Evolutionary conservation across 2,888 invertebrate genomes (phyloP).

Genomic region (Limnephilus rhombicus): DNA sequence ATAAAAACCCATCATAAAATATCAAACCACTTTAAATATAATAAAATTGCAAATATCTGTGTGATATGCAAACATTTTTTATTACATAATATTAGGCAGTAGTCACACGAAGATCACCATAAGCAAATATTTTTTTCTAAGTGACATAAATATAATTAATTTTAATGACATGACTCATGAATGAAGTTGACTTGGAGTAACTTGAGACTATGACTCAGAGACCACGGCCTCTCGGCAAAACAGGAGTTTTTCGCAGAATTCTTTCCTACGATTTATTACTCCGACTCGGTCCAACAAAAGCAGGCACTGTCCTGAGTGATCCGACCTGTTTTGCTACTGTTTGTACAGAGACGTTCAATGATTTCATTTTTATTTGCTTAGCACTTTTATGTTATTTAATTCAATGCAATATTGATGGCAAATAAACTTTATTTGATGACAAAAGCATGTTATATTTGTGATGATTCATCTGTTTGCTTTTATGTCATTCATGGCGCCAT

Average conservation of each 20-base stretch:
- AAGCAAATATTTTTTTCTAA: not conserved
- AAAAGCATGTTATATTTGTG: not conserved
- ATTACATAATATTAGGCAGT: not conserved
- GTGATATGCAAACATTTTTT: not conserved
- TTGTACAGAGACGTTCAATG: slow-evolving; percentile 2
- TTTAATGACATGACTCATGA: slow-evolving; percentile 3
- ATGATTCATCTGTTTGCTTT: not conserved
- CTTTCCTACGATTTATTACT: slow-evolving; percentile 1
- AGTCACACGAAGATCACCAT: not conserved
- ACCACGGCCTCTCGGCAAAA: not conserved
- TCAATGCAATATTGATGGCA: not conserved
- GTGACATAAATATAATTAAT: not conserved
- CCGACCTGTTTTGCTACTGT: slow-evolving; percentile 20
- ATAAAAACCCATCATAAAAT: no score
- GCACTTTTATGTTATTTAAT: not conserved
- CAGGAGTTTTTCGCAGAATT: not conserved
- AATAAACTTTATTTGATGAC: not conserved
- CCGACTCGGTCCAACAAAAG: not conserved
- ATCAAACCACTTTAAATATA: not conserved
- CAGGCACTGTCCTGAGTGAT: not conserved
- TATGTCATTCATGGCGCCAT: not conserved
- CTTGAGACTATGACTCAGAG: slow-evolving; percentile 24
- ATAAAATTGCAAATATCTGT: not conserved
- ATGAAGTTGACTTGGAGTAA: slow-evolving; percentile 8
- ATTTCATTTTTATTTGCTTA: slow-evolving; percentile 13